phyloP scores from a whole-genome alignment of 2,113 vertebrate genomes.

The Columba janthina region DNA sequence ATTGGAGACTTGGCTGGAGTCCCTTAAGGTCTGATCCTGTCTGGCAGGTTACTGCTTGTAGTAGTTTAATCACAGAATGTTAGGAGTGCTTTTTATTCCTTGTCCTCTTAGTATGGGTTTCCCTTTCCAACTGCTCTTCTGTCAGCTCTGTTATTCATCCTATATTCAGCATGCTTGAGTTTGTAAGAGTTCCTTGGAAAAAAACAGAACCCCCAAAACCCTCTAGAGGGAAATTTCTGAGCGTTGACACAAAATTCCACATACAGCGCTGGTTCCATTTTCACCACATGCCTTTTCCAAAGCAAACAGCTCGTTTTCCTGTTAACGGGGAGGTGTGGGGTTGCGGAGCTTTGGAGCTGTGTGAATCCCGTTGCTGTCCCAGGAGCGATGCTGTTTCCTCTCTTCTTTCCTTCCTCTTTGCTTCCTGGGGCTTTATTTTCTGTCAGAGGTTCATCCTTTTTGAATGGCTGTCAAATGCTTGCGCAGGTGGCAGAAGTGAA shows the following conservation, averaged over 20 bases:
- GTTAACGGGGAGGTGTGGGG: constrained; percentile 29
- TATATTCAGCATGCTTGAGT: neutral
- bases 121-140: neutral
- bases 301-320: constrained; percentile 78
- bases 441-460: constrained; percentile 65
- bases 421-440: constrained; percentile 61
- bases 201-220: neutral
- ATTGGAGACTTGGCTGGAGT: neutral
- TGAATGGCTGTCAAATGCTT: constrained; percentile 26
- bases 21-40: neutral
- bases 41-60: neutral
- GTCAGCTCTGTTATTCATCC: neutral
- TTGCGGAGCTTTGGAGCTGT: constrained; percentile 63
- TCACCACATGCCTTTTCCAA: constrained; percentile 63
- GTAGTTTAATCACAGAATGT: neutral
- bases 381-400: constrained; percentile 76
- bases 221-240: constrained; percentile 4
- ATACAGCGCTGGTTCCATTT: neutral
- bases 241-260: constrained; percentile 1
- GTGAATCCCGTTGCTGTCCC: constrained; percentile 77
- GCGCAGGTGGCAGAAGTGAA: constrained; percentile 46
- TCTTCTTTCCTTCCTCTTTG: constrained; percentile 81
- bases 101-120: neutral
- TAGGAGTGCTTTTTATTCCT: neutral
- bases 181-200: constrained; percentile 4